A percentile compares a stretch with the other conserved stretches of the same genome.
These are phyloP conservation scores for Andricus quercusramuli DNA, from an alignment of 2,888 invertebrate species.

Conservation along the genomic window DNA sequence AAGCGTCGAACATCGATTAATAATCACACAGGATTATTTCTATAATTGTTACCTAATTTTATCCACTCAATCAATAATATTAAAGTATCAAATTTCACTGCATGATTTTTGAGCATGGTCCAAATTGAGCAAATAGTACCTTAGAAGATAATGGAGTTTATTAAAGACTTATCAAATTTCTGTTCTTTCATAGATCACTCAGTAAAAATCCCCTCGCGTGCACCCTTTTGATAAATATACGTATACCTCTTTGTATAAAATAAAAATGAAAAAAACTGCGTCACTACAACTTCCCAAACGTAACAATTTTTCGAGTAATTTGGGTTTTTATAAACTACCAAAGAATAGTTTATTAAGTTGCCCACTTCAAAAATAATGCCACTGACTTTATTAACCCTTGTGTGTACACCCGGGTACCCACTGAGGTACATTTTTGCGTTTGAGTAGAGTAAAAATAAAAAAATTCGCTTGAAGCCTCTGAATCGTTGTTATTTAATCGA, in stretches of 20 bases:
- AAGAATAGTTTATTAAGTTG: background rate
- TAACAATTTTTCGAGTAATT: slow-evolving; percentile 5
- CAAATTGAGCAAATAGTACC: slow-evolving; percentile 28
- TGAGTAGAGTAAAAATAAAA: no score
- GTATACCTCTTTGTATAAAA: slow-evolving; percentile 28
- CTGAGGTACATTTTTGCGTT: no score
- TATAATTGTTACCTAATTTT: slow-evolving; percentile 7
- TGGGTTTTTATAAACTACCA: background rate
- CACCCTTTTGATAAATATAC: slow-evolving; percentile 28
- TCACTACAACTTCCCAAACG: background rate
- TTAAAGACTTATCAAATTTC: slow-evolving; percentile 25
- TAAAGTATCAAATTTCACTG: slow-evolving; percentile 12
- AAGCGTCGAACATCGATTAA: slow-evolving; percentile 22
- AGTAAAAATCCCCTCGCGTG: slow-evolving; percentile 5
- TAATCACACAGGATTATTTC: slow-evolving; percentile 9
- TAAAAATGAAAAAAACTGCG: background rate
- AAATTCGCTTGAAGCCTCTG: no score
- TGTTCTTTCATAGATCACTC: slow-evolving; percentile 27
- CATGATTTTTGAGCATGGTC: slow-evolving; percentile 38
- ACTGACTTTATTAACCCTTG: background rate
- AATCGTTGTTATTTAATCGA: no score
- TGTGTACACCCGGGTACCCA: no score
- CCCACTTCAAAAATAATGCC: background rate
- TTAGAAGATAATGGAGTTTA: slow-evolving; percentile 12
- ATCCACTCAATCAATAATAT: background rate